Conservation (phyloP, 2,888 invertebrate species). For the Epinotia bilunana region DNA sequence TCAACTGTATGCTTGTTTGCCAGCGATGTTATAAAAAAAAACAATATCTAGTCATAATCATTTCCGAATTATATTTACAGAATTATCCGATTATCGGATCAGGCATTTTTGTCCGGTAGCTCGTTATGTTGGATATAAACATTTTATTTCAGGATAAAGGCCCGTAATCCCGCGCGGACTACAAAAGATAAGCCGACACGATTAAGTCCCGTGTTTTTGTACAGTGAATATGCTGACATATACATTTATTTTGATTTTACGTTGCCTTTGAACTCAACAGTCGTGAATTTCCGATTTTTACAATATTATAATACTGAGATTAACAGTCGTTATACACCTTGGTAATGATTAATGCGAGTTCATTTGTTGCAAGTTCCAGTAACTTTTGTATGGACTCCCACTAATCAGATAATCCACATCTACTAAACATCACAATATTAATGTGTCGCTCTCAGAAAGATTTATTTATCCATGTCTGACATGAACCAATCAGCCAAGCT, state of each 20-base stretch:
- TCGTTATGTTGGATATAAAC: conserved; percentile 70
- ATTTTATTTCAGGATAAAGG: conserved; percentile 69
- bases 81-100: conserved; percentile 20
- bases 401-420: too few species aligned
- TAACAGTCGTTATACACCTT: too few species aligned
- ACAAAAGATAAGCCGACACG: conserved; percentile 69
- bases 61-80: neutral
- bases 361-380: too few species aligned
- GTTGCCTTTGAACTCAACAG: neutral
- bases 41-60: neutral
- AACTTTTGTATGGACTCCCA: too few species aligned
- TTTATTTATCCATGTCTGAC: too few species aligned
- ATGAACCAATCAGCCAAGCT: too few species aligned
- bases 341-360: too few species aligned
- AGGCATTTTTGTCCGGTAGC: conserved; percentile 39
- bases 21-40: too few species aligned
- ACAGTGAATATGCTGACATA: conserved; percentile 50
- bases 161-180: conserved; percentile 63
- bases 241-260: conserved; percentile 22
- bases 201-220: conserved; percentile 64
- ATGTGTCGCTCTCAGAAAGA: neutral
- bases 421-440: neutral
- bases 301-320: neutral
- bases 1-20: too few species aligned
- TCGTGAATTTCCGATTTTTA: neutral